Percentiles rank a stretch among this genome's conserved stretches.
phyloP scores from a whole-genome alignment of 2,113 vertebrate species.

The Kryptolebias marmoratus region DNA sequence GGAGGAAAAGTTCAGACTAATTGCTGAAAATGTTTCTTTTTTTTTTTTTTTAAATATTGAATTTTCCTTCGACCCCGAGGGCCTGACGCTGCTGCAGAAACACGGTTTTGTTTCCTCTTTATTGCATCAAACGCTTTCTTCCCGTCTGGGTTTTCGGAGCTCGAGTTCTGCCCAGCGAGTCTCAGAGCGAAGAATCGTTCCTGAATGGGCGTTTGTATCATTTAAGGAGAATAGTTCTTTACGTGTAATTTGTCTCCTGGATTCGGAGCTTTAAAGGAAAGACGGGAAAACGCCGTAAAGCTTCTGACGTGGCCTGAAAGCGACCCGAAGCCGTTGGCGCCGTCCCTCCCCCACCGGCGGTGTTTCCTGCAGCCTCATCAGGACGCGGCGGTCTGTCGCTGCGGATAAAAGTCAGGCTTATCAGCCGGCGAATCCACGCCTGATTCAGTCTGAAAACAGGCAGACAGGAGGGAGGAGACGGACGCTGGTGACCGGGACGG shows the following conservation, averaged over 20 bases:
- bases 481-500: slow-evolving; percentile 12
- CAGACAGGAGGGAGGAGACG: slow-evolving; percentile 9
- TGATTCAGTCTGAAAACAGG: slow-evolving; percentile 12
- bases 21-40: slow-evolving; percentile 29
- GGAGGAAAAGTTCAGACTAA: slow-evolving; percentile 25
- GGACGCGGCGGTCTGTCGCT: slow-evolving; percentile 64
- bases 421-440: slow-evolving; percentile 51
- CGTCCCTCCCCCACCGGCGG: slow-evolving; percentile 6
- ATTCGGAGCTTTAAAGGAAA: slow-evolving; percentile 4
- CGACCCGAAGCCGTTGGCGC: slow-evolving; percentile 18
- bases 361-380: slow-evolving; percentile 56
- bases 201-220: neutral
- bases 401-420: slow-evolving; percentile 61
- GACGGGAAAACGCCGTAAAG: neutral
- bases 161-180: too few relatives aligned
- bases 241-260: neutral
- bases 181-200: neutral
- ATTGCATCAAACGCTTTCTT: slow-evolving; percentile 37
- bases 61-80: slow-evolving; percentile 32
- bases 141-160: slow-evolving; percentile 10
- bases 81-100: slow-evolving; percentile 13
- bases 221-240: too few relatives aligned
- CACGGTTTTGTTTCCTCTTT: slow-evolving; percentile 46
- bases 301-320: slow-evolving; percentile 18
- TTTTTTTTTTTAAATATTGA: slow-evolving; percentile 1